A percentile compares a stretch with the other conserved stretches of the same genome.
Evolutionary conservation across 2,797 vertebrate species (phyloP).

Genomic region (Brotula barbata): DNA sequence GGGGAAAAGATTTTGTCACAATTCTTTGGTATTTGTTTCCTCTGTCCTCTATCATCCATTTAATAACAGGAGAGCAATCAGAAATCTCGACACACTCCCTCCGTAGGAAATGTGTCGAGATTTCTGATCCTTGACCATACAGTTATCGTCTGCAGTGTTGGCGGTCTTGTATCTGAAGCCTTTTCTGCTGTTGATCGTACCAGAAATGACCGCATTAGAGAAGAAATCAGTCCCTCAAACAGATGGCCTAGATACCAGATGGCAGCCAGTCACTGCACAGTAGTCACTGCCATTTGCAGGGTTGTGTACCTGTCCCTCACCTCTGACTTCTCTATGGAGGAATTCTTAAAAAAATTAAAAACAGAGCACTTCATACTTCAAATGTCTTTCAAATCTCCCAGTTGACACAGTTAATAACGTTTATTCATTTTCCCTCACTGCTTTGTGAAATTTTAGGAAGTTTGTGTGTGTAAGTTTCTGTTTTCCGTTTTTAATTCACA

Average conservation of each 20-base stretch:
- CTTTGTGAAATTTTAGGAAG: too few species aligned
- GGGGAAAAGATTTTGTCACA: not conserved
- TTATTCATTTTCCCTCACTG: too few species aligned
- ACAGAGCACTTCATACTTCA: not conserved
- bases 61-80: too few species aligned
- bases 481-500: too few species aligned
- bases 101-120: not conserved
- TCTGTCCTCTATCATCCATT: not conserved
- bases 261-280: too few species aligned
- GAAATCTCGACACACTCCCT: too few species aligned
- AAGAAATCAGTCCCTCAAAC: not conserved
- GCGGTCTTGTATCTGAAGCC: not conserved
- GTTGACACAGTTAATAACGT: too few species aligned
- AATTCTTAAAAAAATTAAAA: not conserved
- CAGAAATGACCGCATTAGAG: not conserved
- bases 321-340: slow-evolving; percentile 5
- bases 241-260: not conserved
- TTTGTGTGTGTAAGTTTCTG: too few species aligned
- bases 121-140: not conserved
- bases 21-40: not conserved
- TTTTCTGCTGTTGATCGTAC: not conserved
- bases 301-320: not conserved
- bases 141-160: not conserved
- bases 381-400: not conserved
- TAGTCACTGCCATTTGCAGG: not conserved